Evolutionary conservation across 2,113 vertebrate species (phyloP), one percentile per base, ranked within the genome.

Genomic region (Strix aluco): DNA sequence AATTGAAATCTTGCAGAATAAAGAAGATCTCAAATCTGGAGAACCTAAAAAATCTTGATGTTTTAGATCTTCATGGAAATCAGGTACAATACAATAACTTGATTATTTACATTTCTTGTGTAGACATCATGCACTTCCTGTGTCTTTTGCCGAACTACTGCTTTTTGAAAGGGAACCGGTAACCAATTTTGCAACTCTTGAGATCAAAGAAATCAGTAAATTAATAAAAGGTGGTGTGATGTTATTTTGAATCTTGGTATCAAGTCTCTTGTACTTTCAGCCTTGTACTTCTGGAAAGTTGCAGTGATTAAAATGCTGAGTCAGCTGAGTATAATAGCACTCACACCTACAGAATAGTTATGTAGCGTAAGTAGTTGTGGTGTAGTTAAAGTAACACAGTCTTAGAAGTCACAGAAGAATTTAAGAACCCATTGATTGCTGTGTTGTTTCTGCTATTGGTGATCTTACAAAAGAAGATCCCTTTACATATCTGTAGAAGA

Each of bases 41-140:
- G 57, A 98, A 95, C 78, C 97, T 99, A 77, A 98, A 96, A 95
- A 99, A 97, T 93, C 99, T 99, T 44, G 98, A 99, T 93, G 98
- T 99, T 66, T 97, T 99, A 97, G 99, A 99, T 95, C 98, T 99
- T 62, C 99, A 99, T 95, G 98, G 98, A 95, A 99, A 99, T 98
- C 98, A 99, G 99, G 99, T 99, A 98, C 78, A 19, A n/a, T 93
- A 34, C 7, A 63, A 10, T 26, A 80, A 75, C 19, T 58, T 47
- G 9, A n/a, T 69, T 36, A 8, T 10, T 71, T 57, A 23, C 1
- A 0, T 61, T 69, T 67, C 38, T 79, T 51, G 17, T 47, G 57
- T 58, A 74, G 89, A 19, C 32, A 20, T 40, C 3, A 6, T 67
- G 38, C 15, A 3, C 78, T 93, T 94, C 6, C 30, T 55, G 11